Evolutionary conservation across 2,797 vertebrate genomes (phyloP).

Genomic region (Eidolon dupreanum): DNA sequence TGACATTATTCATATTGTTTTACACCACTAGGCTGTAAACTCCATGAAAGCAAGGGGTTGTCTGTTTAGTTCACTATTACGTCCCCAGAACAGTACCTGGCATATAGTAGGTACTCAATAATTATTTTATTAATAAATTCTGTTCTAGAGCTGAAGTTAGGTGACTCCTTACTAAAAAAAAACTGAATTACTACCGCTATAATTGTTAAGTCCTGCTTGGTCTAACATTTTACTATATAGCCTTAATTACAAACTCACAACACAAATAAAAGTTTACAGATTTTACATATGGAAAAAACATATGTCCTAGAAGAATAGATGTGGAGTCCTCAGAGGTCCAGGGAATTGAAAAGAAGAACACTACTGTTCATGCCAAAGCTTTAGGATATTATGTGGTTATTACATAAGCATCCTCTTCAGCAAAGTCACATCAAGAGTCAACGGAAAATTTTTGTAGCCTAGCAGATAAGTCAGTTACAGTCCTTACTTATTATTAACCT

Average conservation of each 20-base stretch:
- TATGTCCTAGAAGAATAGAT: neutral
- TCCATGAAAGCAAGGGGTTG: neutral
- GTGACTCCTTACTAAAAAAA: neutral
- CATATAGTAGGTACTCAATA: neutral
- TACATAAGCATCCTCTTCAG: neutral
- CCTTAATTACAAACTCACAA: neutral
- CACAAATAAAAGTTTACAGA: neutral
- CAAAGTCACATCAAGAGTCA: neutral
- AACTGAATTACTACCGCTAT: neutral
- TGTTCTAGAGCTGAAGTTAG: neutral
- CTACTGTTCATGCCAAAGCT: neutral
- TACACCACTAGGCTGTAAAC: neutral
- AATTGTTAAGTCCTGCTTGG: neutral
- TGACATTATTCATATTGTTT: neutral
- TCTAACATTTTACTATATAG: neutral
- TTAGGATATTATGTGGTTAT: neutral
- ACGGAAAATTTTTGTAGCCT: neutral
- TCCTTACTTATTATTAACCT: neutral
- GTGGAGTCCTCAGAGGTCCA: neutral
- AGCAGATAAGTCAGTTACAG: neutral
- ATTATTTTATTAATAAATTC: constrained; percentile 1
- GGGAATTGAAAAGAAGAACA: neutral
- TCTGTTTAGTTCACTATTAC: neutral
- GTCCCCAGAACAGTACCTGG: neutral
- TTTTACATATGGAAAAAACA: neutral